A percentile compares a stretch with the other conserved stretches of the same genome.
Evolutionary conservation across 2,113 vertebrate species (phyloP).

Genomic region (Xenus cinereus): DNA sequence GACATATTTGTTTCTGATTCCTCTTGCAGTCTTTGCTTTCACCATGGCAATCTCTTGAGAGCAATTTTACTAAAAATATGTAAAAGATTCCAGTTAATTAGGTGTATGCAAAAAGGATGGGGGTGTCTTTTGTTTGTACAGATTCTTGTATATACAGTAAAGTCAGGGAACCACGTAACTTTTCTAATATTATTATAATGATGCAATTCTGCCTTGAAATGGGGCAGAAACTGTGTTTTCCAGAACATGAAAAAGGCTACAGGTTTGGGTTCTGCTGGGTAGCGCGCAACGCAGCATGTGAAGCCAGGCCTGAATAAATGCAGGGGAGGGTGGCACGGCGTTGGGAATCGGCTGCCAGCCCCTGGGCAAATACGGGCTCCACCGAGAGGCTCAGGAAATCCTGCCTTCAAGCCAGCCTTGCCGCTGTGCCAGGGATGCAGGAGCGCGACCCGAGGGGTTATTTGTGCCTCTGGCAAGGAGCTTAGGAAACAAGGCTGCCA

Average conservation of each 20-base stretch:
- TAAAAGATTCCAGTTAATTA: neutral
- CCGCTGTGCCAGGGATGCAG: fast-evolving
- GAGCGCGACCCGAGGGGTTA: neutral
- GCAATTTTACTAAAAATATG: neutral
- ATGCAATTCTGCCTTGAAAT: neutral
- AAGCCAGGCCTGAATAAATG: neutral
- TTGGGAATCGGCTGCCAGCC: neutral
- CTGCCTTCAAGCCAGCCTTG: neutral
- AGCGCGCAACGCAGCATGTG: neutral
- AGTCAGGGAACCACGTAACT: neutral
- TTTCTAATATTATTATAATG: neutral
- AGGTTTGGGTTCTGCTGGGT: neutral
- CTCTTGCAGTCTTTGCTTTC: neutral
- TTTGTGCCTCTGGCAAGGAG: neutral
- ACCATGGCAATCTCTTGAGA: neutral
- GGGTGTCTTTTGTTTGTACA: neutral
- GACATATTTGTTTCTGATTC: neutral
- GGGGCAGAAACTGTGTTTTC: neutral
- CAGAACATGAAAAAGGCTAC: neutral
- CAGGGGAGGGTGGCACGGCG: fast-evolving
- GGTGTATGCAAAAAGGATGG: neutral
- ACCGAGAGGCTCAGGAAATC: neutral
- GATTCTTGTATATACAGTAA: neutral
- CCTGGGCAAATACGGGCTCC: fast-evolving
- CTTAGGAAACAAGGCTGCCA: neutral